A percentile compares a stretch with the other conserved stretches of the same genome.
Conservation (phyloP, 2,113 vertebrate genomes). For the Archocentrus centrarchus region DNA sequence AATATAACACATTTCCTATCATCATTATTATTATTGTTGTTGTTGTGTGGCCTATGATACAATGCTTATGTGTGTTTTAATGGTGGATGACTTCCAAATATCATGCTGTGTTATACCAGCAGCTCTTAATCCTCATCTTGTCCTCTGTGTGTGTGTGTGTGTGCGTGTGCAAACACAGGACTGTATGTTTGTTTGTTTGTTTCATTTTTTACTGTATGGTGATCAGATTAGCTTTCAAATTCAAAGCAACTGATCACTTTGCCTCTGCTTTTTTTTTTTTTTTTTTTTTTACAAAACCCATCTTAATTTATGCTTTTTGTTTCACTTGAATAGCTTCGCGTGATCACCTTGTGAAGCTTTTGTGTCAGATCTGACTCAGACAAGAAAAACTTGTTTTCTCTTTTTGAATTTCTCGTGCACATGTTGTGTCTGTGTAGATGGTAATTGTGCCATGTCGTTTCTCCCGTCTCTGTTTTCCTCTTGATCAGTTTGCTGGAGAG, state of each 20-base stretch:
- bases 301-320: slow-evolving; percentile 19
- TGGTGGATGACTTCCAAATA: background rate
- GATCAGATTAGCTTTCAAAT: slow-evolving; percentile 7
- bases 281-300: background rate
- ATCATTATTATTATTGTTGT: background rate
- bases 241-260: background rate
- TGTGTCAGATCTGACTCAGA: slow-evolving; percentile 13
- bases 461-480: slow-evolving; percentile 57
- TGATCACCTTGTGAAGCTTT: slow-evolving; percentile 4
- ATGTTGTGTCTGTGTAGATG: background rate
- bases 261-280: background rate
- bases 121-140: background rate
- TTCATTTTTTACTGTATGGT: background rate
- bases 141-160: background rate
- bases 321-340: slow-evolving; percentile 31
- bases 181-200: background rate
- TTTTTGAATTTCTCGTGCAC: background rate
- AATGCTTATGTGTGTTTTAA: slow-evolving; percentile 1
- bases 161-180: background rate
- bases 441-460: slow-evolving; percentile 41
- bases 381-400: slow-evolving; percentile 10
- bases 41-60: background rate
- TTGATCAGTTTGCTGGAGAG: slow-evolving; percentile 90
- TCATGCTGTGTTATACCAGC: slow-evolving; percentile 19
- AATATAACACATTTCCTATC: background rate